Evolutionary conservation across 1,140 invertebrate genomes (phyloP).

Genomic region (Neodiprion lecontei): DNA sequence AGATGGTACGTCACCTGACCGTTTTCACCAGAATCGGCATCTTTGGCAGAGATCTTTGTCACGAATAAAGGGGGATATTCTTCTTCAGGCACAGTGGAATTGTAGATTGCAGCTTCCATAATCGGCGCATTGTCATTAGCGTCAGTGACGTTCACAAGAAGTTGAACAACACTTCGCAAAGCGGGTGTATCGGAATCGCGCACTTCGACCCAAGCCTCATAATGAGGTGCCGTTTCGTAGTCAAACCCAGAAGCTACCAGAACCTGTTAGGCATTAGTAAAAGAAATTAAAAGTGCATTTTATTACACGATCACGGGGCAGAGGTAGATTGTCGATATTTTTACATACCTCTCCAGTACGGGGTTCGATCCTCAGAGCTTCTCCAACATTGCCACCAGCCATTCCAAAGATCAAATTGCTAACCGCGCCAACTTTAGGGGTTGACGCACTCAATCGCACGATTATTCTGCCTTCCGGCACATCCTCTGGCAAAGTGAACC

Average conservation of each 20-base stretch:
- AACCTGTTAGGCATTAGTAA: constrained; percentile 35
- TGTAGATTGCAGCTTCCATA: constrained; percentile 82
- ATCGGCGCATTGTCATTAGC: constrained; percentile 90
- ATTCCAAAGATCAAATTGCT: constrained; percentile 81
- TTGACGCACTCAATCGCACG: constrained; percentile 73
- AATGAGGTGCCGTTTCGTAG: constrained; percentile 83
- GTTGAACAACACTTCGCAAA: constrained; percentile 75
- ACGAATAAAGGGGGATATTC: constrained; percentile 81
- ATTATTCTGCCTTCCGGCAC: constrained; percentile 75
- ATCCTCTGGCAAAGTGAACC: constrained; percentile 82
- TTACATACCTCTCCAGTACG: constrained; percentile 77
- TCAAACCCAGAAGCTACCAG: constrained; percentile 83
- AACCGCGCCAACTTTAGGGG: constrained; percentile 74
- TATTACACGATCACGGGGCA: not conserved
- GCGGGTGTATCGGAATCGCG: constrained; percentile 83
- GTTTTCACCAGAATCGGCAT: constrained; percentile 88
- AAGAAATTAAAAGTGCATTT: not conserved
- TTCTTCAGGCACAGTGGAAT: constrained; percentile 85
- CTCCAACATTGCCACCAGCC: constrained; percentile 89
- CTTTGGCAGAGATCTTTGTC: constrained; percentile 79
- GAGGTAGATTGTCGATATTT: not conserved
- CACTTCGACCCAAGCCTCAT: constrained; percentile 94
- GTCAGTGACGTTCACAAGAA: constrained; percentile 88
- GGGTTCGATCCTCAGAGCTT: constrained; percentile 82
- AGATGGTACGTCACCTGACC: constrained; percentile 83